Conservation (phyloP, 2,113 vertebrate species). For the Ahaetulla prasina region DNA sequence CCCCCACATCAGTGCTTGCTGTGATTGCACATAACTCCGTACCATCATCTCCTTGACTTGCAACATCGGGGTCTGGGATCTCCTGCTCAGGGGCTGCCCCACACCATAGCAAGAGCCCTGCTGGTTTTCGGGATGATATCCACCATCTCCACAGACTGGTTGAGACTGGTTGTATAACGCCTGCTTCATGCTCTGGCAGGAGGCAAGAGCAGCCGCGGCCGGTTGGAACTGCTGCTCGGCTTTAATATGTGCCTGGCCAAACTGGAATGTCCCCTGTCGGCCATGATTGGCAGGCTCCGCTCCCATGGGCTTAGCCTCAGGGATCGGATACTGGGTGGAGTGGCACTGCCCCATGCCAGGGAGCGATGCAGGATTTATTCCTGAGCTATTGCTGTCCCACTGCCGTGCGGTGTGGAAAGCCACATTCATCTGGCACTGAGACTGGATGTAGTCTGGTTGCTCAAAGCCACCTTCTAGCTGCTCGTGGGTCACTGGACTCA, state of each 20-base stretch:
- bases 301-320: slow-evolving; percentile 49
- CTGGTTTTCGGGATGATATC: slow-evolving; percentile 58
- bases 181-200: slow-evolving; percentile 77
- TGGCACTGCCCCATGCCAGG: slow-evolving; percentile 34
- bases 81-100: slow-evolving; percentile 53
- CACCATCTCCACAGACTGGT: slow-evolving; percentile 58
- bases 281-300: slow-evolving; percentile 21
- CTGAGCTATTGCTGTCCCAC: slow-evolving; percentile 21
- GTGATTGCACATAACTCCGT: slow-evolving; percentile 89
- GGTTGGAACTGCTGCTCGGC: slow-evolving; percentile 86
- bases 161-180: slow-evolving; percentile 53
- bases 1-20: slow-evolving; percentile 93
- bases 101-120: slow-evolving; percentile 55
- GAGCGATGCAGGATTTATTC: slow-evolving; percentile 20
- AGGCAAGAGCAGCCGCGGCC: slow-evolving; percentile 60
- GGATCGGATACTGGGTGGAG: slow-evolving; percentile 64
- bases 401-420: slow-evolving; percentile 64
- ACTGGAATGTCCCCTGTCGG: slow-evolving; percentile 50
- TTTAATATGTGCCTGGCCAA: slow-evolving; percentile 77
- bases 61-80: slow-evolving; percentile 75
- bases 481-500: slow-evolving; percentile 51
- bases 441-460: slow-evolving; percentile 74
- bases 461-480: slow-evolving; percentile 68
- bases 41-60: slow-evolving; percentile 93
- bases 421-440: slow-evolving; percentile 78